Evolutionary conservation across 2,113 vertebrate species (phyloP).

Genomic region (Nothoprocta perdicaria): DNA sequence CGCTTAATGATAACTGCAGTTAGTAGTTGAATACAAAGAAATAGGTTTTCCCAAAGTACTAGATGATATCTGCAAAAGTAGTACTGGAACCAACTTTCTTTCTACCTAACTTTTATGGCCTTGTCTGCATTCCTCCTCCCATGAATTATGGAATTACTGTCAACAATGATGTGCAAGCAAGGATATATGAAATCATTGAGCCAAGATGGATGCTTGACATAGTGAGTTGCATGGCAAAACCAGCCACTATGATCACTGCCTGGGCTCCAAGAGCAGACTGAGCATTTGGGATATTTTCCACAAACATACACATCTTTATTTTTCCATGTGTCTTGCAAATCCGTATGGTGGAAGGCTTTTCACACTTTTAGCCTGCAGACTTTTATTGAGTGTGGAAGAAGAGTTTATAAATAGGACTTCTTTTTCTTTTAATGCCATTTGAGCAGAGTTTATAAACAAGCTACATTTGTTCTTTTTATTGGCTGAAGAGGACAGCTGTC

Average conservation of each 20-base stretch:
- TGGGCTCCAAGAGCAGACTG: neutral
- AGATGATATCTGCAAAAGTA: neutral
- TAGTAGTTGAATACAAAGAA: neutral
- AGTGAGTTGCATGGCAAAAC: neutral
- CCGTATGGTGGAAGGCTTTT: conserved; percentile 36
- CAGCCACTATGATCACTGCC: neutral
- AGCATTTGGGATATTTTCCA: conserved; percentile 27
- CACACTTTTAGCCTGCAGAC: conserved; percentile 54
- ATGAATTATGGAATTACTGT: neutral
- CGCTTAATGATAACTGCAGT: neutral
- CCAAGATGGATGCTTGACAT: neutral
- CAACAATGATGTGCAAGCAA: neutral
- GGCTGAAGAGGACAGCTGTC: conserved; percentile 56
- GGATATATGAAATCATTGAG: neutral
- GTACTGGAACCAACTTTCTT: neutral
- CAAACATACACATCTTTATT: conserved; percentile 56
- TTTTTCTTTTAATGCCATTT: conserved; percentile 49
- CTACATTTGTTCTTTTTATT: conserved; percentile 56
- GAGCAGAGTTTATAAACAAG: conserved; percentile 61
- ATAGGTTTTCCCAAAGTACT: rapidly evolving
- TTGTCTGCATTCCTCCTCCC: neutral
- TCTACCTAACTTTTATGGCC: neutral
- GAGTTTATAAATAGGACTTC: conserved; percentile 53
- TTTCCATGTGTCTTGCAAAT: conserved; percentile 36
- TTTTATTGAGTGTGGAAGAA: conserved; percentile 54